These are phyloP conservation scores for Drosophila barbarae DNA, from an alignment of 2,888 invertebrate species.

Conservation along the genomic window DNA sequence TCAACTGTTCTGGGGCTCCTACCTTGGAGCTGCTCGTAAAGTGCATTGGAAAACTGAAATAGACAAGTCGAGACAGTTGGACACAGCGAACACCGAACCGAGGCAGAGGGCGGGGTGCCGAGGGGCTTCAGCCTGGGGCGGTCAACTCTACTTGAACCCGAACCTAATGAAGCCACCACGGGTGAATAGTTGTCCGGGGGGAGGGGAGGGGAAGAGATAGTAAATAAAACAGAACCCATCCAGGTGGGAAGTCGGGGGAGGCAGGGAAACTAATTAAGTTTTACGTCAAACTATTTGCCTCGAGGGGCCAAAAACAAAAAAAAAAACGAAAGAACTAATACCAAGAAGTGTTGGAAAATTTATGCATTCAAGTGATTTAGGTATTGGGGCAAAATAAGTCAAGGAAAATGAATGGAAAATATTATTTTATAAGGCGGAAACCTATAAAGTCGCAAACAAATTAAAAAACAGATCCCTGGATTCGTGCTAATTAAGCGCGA, in stretches of 20 bases:
- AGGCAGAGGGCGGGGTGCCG: neutral
- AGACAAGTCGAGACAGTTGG: constrained; percentile 70
- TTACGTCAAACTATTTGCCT: constrained; percentile 65
- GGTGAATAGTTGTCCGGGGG: constrained; percentile 21
- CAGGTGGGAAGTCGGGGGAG: constrained; percentile 12
- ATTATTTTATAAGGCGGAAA: no score
- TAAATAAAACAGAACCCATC: constrained; percentile 34
- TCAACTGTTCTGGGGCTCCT: constrained; percentile 29
- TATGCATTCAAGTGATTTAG: constrained; percentile 45
- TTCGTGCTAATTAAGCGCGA: constrained; percentile 26
- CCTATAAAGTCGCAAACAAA: neutral
- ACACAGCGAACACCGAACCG: constrained; percentile 44
- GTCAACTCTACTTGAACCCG: constrained; percentile 66
- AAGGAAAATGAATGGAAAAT: neutral
- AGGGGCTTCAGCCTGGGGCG: constrained; percentile 44
- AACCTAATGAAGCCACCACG: constrained; percentile 68
- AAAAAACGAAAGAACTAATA: constrained; percentile 6
- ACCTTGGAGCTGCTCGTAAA: constrained; percentile 55
- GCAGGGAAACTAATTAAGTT: constrained; percentile 69
- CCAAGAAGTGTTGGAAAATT: constrained; percentile 54
- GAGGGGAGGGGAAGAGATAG: neutral
- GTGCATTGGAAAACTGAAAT: constrained; percentile 73
- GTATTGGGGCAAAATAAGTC: neutral
- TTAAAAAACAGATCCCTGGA: neutral
- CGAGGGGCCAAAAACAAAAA: constrained; percentile 34